Evolutionary conservation across 2,113 vertebrate genomes (phyloP).

Genomic region (Hemicordylus capensis): DNA sequence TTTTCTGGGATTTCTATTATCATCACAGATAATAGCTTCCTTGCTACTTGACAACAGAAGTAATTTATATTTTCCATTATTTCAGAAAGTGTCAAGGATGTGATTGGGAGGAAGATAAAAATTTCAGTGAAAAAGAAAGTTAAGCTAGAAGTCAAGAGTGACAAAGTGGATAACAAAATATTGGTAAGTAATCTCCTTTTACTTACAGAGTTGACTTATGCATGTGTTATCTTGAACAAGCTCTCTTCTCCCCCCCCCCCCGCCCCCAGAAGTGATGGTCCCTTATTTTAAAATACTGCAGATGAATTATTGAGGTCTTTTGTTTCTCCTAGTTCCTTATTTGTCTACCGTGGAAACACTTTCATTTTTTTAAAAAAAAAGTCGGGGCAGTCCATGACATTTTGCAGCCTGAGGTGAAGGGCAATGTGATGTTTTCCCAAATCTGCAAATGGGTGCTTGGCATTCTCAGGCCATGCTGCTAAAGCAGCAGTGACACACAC

Average conservation of each 20-base stretch:
- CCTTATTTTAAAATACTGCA: background rate
- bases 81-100: conserved; percentile 90
- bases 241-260: background rate
- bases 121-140: conserved; percentile 92
- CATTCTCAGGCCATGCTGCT: too few relatives aligned
- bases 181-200: conserved; percentile 80
- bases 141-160: conserved; percentile 94
- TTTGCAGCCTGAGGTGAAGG: too few relatives aligned
- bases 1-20: too few relatives aligned
- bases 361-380: background rate
- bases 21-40: background rate
- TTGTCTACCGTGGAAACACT: fast-evolving
- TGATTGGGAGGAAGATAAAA: conserved; percentile 93
- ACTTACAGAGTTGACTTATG: too few relatives aligned
- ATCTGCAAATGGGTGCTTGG: too few relatives aligned
- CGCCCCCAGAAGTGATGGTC: conserved; percentile 1
- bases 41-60: background rate
- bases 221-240: background rate
- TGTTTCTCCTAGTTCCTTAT: background rate
- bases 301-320: background rate
- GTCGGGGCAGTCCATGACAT: too few relatives aligned
- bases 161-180: conserved; percentile 95
- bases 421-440: too few relatives aligned
- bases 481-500: too few relatives aligned
- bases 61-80: conserved; percentile 52